Base-by-base conservation (phyloP, 2,888 invertebrate species). In the Ochropacha duplaris region DNA sequence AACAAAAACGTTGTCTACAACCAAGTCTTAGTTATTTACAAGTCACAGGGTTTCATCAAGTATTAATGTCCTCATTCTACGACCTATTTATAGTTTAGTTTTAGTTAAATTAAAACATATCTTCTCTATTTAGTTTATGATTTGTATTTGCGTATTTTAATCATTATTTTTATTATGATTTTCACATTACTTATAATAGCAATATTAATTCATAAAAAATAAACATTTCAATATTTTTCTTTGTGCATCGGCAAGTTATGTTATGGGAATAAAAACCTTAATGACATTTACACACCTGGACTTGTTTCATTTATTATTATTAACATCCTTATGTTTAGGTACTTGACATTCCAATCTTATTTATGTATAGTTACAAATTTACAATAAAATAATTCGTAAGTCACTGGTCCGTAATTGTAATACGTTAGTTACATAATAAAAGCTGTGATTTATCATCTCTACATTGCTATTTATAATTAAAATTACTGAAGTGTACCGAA, bases 351-450 rank as follows among this genome's bases (percentile, higher is more conserved):
- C 49, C 54, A 55, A 57, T 62, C 16, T 44, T 44, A 19, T 44
- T 19, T 44, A 55, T 58, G 57, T 64, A 65, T 66, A 68, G 64
- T 60, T 66, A 68, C 59, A 66, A 63, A 68, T 68, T 61, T 68
- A 74, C 64, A 75, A 54, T 54, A 67, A 55, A 58, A 65, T 65
- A 56, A 66, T 57, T 60, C 56, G 55, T 64, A 78, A 76, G 74
- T 78, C 78, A 78, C 79, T 74, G 76, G 76, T 75, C 74, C 44
- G 44, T 44, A 44, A 4, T 44, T 52, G 12, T 19, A 19, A 19
- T 44, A 76, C 64, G 68, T 79, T 79, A 81, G 65, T 76, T 78
- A 84, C 71, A 44, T 44, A 65, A 78, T 73, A 73, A 74, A 81
- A 84, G 74, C 76, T 76, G 76, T 72, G 76, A 76, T 71, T 44